phyloP scores from a whole-genome alignment of 1,140 invertebrate genomes.

The Achatina immaculata region DNA sequence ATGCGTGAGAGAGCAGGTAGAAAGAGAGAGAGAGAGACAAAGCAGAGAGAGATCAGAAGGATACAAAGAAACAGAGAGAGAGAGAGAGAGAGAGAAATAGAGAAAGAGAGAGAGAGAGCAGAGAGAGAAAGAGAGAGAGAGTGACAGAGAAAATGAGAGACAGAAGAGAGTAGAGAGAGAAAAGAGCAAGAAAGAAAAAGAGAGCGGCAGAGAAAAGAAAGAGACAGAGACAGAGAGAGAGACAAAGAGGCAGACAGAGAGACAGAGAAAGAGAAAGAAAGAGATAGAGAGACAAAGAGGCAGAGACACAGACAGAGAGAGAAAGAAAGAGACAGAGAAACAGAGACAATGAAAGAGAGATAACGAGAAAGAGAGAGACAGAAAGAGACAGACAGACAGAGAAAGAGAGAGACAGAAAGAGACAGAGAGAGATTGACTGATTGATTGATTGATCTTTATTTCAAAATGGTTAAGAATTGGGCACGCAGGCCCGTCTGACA shows the following conservation, averaged over 20 bases:
- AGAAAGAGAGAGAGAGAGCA: not conserved
- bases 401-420: not conserved
- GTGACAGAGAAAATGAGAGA: not conserved
- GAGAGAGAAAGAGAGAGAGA: not conserved
- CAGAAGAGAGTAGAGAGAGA: not conserved
- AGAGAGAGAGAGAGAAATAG: not conserved
- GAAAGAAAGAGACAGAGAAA: not conserved
- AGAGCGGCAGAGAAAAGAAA: not conserved
- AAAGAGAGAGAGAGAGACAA: not conserved
- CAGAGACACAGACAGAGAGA: not conserved
- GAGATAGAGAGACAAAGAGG: not conserved
- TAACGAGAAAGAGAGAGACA: not conserved
- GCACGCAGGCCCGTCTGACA: no score
- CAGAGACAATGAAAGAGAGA: not conserved
- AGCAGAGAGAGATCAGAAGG: not conserved
- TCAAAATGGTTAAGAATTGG: no score
- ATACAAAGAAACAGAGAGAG: not conserved
- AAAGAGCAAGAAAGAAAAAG: not conserved
- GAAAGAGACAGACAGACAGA: not conserved
- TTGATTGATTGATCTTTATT: no score
- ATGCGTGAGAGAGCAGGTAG: not conserved
- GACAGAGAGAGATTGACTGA: no score
- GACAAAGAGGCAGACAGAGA: not conserved
- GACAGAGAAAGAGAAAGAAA: not conserved
- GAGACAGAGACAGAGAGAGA: not conserved